These are phyloP conservation scores for Nothobranchius furzeri DNA, from an alignment of 2,113 vertebrate species.

Conservation along the genomic window DNA sequence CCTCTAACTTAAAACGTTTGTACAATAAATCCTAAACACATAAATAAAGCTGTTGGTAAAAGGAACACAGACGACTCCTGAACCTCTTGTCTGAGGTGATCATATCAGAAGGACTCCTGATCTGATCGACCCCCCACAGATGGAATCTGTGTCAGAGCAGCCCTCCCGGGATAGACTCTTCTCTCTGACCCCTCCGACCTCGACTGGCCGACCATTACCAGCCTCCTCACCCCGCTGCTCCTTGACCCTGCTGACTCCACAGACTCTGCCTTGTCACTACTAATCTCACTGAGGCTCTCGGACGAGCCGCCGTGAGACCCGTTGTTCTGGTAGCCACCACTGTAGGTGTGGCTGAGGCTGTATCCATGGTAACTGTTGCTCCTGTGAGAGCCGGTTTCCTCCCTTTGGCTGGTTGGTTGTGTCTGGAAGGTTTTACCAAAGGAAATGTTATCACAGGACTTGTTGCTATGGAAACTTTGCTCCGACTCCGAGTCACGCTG, in stretches of 20 bases:
- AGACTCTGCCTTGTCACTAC: slow-evolving; percentile 54
- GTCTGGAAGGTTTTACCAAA: slow-evolving; percentile 35
- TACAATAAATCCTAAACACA: not conserved
- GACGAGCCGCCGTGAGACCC: slow-evolving; percentile 32
- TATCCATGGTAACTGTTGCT: slow-evolving; percentile 50
- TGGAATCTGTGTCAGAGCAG: slow-evolving; percentile 36
- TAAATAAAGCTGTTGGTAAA: not conserved
- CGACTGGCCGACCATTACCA: slow-evolving; percentile 14
- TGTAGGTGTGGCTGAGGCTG: slow-evolving; percentile 42
- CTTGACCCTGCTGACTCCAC: slow-evolving; percentile 32
- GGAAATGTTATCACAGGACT: slow-evolving; percentile 35
- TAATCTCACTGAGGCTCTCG: slow-evolving; percentile 46
- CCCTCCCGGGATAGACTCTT: slow-evolving; percentile 9
- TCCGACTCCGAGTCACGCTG: slow-evolving; percentile 49
- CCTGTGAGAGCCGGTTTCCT: slow-evolving; percentile 36
- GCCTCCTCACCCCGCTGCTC: slow-evolving; percentile 14
- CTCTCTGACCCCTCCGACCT: slow-evolving; percentile 42
- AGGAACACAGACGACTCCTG: not conserved
- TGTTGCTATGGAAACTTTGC: slow-evolving; percentile 46
- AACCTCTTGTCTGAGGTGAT: not conserved
- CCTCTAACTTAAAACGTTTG: not conserved
- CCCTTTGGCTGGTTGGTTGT: slow-evolving; percentile 4
- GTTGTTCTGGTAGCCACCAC: slow-evolving; percentile 43
- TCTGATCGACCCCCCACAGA: slow-evolving; percentile 35
- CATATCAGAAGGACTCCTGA: slow-evolving; percentile 43